phyloP scores from a whole-genome alignment of 2,797 vertebrate genomes.

The Miopithecus talapoin region DNA sequence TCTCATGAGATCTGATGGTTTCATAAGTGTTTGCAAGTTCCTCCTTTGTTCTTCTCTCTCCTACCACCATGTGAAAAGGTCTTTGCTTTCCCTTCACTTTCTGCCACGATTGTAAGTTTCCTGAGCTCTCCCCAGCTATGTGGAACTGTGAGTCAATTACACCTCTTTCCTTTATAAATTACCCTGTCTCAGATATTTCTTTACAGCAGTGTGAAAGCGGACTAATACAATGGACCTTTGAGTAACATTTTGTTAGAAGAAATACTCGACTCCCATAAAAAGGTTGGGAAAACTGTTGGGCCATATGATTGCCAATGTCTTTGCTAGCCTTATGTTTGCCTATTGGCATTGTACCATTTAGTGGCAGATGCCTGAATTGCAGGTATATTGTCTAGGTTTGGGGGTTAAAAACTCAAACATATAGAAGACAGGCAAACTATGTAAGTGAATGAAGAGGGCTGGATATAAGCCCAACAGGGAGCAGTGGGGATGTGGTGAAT shows the following conservation, averaged over 20 bases:
- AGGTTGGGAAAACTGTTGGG: neutral
- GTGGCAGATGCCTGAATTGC: neutral
- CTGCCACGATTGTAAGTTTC: neutral
- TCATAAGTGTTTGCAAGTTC: neutral
- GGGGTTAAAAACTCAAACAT: neutral
- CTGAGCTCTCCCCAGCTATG: neutral
- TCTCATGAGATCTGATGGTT: neutral
- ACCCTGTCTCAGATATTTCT: neutral
- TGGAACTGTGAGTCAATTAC: neutral
- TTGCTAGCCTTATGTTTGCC: neutral
- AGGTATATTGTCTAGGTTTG: neutral
- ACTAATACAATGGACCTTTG: neutral
- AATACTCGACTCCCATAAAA: neutral
- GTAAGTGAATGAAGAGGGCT: neutral
- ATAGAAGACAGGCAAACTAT: neutral
- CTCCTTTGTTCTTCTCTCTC: neutral
- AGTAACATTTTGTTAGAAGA: constrained; percentile 21
- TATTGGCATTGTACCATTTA: neutral
- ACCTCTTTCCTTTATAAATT: neutral
- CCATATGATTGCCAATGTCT: neutral
- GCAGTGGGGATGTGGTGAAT: neutral
- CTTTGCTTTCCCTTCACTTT: neutral
- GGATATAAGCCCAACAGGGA: neutral
- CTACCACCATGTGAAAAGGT: neutral
- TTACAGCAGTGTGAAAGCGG: neutral